Base-by-base conservation (phyloP, 2,888 invertebrate species). In the Nomada fabriciana region DNA sequence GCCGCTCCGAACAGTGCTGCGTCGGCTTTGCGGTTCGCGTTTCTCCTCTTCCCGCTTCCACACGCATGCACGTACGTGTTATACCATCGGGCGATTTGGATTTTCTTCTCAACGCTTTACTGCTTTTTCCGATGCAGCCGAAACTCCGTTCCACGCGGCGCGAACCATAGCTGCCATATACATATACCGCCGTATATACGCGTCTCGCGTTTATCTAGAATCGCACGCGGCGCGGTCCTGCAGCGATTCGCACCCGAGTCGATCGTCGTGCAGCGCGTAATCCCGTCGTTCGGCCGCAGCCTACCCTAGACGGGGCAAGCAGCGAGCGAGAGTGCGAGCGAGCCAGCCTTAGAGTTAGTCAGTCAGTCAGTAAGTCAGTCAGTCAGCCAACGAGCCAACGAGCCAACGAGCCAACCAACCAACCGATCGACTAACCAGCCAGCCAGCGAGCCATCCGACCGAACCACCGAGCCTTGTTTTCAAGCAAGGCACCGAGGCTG, bases 401-500 rank as follows among this genome's bases (percentile, higher is more conserved):
- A n/a, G n/a, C n/a, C n/a, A n/a, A n/a, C n/a, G 7, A 59, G 4
- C 47, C 18, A 25, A 5, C 69, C 61, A 23, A 23, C 20, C 57
- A 18, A 10, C 29, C 52, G 29, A 42, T 42, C 64, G 69, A 43
- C 36, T 42, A 76, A 57, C 61, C 76, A 29, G 29, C 63, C 64
- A 50, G 36, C 68, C 29, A 73, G 47, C 70, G 25, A 73, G 59
- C 60, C 74, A 70, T 64, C 69, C 47, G 72, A 50, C 72, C 74
- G 65, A 73, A 64, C 80, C 77, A 82, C 80, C 86, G 68, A 86
- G 86, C 86, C 89, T 90, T 90, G 90, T 91, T 91, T 91, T 89
- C 88, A 88, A 88, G 80, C 87, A 82, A 65, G 80, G 85, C 88
- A 89, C 84, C 86, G 89, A 89, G 89, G 89, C 89, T 91, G 91